phyloP scores from a whole-genome alignment of 2,113 vertebrate genomes.

The Bubo bubo region DNA sequence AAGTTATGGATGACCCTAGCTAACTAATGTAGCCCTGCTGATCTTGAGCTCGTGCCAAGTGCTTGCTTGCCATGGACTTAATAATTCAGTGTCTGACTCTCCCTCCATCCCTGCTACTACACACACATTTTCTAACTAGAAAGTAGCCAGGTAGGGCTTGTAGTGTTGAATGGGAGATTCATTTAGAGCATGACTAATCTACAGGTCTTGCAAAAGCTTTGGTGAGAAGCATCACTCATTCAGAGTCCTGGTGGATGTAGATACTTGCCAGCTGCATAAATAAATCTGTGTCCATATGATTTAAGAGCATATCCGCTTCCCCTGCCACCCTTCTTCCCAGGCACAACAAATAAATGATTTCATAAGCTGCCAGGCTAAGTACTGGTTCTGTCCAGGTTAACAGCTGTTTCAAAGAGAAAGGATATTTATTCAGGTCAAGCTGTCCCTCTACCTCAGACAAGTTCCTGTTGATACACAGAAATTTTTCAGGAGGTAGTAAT shows the following conservation, averaged over 20 bases:
- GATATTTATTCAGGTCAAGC: background rate
- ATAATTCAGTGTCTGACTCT: background rate
- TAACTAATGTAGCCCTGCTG: background rate
- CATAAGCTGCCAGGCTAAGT: background rate
- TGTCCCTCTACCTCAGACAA: background rate
- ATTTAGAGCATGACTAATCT: background rate
- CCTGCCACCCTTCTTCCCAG: background rate
- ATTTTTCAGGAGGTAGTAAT: background rate
- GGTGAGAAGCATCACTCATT: background rate
- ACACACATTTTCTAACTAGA: background rate
- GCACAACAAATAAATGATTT: background rate
- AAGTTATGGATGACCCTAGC: background rate
- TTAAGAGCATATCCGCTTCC: background rate
- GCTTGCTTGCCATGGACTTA: background rate
- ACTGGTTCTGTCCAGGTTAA: background rate
- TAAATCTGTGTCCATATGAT: background rate
- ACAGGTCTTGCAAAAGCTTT: background rate
- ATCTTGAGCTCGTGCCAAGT: background rate
- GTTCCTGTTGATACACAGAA: background rate
- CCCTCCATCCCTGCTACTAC: background rate
- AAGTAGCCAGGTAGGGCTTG: background rate
- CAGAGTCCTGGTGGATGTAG: background rate
- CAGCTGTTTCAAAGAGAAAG: background rate
- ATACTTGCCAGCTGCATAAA: background rate
- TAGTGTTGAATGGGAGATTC: background rate